phyloP scores from a whole-genome alignment of 1,140 invertebrate genomes.

The Drosophila parabipectinata region DNA sequence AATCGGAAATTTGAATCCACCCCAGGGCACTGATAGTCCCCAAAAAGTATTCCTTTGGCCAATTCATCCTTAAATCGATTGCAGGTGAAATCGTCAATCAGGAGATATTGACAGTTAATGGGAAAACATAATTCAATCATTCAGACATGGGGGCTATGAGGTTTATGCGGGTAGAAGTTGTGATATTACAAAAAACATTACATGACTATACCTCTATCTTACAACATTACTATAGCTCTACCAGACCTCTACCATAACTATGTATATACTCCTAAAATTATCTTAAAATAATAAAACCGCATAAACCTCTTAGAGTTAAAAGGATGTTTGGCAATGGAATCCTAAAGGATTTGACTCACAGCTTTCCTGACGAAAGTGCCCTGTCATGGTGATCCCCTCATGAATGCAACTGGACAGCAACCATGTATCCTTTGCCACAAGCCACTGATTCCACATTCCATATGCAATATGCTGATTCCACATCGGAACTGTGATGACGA shows the following conservation, averaged over 20 bases:
- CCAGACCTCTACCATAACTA: too few relatives aligned
- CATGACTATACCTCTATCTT: too few relatives aligned
- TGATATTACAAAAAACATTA: too few relatives aligned
- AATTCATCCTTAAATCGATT: neutral
- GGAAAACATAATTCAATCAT: slow-evolving; percentile 41
- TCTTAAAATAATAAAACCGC: neutral
- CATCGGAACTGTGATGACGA: neutral
- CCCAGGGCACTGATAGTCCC: slow-evolving; percentile 1
- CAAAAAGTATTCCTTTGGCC: slow-evolving; percentile 20
- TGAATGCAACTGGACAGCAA: too few relatives aligned
- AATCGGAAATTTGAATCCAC: slow-evolving; percentile 62
- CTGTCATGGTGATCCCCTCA: neutral
- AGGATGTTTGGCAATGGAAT: neutral
- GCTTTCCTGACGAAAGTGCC: neutral
- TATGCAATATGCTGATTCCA: neutral
- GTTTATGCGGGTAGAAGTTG: neutral
- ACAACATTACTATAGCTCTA: neutral
- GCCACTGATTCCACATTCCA: neutral
- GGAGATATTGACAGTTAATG: slow-evolving; percentile 17
- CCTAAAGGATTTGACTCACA: neutral
- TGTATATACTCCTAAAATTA: too few relatives aligned
- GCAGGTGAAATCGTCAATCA: slow-evolving; percentile 35
- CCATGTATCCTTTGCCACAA: neutral
- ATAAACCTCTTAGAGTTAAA: neutral
- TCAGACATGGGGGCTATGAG: neutral